phyloP scores from a whole-genome alignment of 1,140 invertebrate species.

The Leptinotarsa undecemlineata region DNA sequence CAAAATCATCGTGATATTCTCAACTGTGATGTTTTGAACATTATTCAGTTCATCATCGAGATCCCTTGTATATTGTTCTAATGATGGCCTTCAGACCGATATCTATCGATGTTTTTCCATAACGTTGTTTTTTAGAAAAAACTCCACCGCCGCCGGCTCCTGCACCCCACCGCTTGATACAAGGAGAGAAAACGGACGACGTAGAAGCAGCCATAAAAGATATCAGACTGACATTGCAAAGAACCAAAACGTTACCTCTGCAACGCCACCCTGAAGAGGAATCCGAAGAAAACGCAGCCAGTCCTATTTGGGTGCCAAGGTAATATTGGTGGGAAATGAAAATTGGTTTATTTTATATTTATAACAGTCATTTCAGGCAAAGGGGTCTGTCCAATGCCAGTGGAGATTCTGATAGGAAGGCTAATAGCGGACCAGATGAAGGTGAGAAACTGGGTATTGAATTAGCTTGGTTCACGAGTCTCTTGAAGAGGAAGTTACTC shows the following conservation, averaged over 20 bases:
- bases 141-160: constrained; percentile 72
- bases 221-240: constrained; percentile 76
- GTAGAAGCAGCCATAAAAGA: constrained; percentile 81
- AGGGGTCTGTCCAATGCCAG: constrained; percentile 53
- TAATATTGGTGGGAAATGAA: constrained; percentile 43
- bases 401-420: constrained; percentile 54
- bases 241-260: constrained; percentile 70
- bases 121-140: constrained; percentile 46
- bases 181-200: constrained; percentile 56
- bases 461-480: too few relatives aligned
- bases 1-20: too few relatives aligned
- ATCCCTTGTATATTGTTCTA: too few relatives aligned
- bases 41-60: too few relatives aligned
- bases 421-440: constrained; percentile 55
- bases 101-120: too few relatives aligned
- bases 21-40: too few relatives aligned
- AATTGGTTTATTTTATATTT: constrained; percentile 32
- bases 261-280: constrained; percentile 56
- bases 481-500: too few relatives aligned
- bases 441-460: constrained; percentile 37
- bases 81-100: too few relatives aligned
- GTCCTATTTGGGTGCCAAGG: constrained; percentile 71
- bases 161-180: constrained; percentile 60
- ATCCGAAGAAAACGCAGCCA: constrained; percentile 53
- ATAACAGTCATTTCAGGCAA: constrained; percentile 51